Percentiles rank a stretch among this genome's conserved stretches.
These are phyloP conservation scores for Lutjanus argentimaculatus DNA, from an alignment of 2,797 vertebrate species.

Conservation along the genomic window DNA sequence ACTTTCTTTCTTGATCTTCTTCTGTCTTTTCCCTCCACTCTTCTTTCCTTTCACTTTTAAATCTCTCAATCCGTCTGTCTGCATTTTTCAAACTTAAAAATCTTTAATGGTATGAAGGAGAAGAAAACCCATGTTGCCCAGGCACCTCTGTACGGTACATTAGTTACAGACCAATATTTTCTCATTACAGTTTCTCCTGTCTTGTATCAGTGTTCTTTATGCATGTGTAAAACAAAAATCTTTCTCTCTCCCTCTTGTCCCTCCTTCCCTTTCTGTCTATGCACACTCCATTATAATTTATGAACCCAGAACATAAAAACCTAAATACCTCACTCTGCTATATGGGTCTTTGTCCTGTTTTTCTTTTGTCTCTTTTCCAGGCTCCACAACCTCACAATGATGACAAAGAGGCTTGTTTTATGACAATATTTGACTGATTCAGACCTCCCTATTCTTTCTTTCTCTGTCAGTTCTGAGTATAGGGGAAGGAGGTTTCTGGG, in stretches of 20 bases:
- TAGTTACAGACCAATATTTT: conserved; percentile 30
- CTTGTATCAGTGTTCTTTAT: conserved; percentile 3
- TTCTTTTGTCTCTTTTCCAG: conserved; percentile 41
- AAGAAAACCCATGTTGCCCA: conserved; percentile 17
- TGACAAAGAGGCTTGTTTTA: conserved; percentile 29
- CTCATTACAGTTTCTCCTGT: conserved; percentile 12
- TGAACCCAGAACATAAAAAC: conserved; percentile 39
- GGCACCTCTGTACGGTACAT: conserved; percentile 7
- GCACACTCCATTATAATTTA: conserved; percentile 27
- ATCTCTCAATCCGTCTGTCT: conserved; percentile 8
- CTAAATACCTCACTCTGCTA: conserved; percentile 33
- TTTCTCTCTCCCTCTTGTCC: neutral
- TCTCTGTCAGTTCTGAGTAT: conserved; percentile 92
- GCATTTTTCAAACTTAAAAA: conserved; percentile 11
- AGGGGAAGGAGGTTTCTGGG: conserved; percentile 98
- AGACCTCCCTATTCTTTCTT: conserved; percentile 18
- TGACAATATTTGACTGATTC: conserved; percentile 46
- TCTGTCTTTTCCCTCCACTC: conserved; percentile 16
- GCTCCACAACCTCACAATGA: conserved; percentile 26
- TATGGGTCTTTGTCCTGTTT: conserved; percentile 37
- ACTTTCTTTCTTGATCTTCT: conserved; percentile 15
- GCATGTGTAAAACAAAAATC: conserved; percentile 27
- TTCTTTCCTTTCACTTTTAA: conserved; percentile 1
- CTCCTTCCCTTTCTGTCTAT: conserved; percentile 5
- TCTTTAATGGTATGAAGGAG: conserved; percentile 8